A percentile compares a stretch with the other conserved stretches of the same genome.
phyloP scores from a whole-genome alignment of 2,113 vertebrate species.

The Ascaphus truei region DNA sequence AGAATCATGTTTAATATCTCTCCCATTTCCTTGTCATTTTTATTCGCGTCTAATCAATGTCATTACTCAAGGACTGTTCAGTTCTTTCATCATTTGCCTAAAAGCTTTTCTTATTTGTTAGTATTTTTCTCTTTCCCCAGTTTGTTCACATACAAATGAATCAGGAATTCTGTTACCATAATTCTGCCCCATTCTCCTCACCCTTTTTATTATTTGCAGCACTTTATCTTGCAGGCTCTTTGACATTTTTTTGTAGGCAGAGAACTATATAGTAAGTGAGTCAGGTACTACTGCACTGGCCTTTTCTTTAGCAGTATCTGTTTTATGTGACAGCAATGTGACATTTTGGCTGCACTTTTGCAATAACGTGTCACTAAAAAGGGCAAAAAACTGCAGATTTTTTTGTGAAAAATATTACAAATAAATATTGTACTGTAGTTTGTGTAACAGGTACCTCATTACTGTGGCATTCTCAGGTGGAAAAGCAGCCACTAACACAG shows the following conservation, averaged over 20 bases:
- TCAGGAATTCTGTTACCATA: not conserved
- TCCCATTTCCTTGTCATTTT: slow-evolving; percentile 31
- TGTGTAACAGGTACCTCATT: too few species aligned
- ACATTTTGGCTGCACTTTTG: not conserved
- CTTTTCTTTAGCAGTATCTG: not conserved
- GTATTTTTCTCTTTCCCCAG: not conserved
- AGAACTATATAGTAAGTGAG: not conserved
- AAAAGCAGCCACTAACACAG: not conserved
- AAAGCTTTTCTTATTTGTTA: slow-evolving; percentile 31
- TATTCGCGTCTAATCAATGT: slow-evolving; percentile 18
- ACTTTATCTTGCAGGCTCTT: not conserved
- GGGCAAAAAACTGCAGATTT: not conserved
- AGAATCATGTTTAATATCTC: slow-evolving; percentile 35
- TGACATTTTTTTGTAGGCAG: not conserved
- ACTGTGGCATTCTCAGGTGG: not conserved
- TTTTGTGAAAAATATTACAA: not conserved
- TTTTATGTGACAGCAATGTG: not conserved
- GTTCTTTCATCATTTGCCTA: slow-evolving; percentile 27
- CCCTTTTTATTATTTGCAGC: not conserved
- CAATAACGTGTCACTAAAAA: not conserved
- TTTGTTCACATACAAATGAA: not conserved
- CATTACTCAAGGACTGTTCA: slow-evolving; percentile 21
- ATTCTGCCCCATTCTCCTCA: too few species aligned
- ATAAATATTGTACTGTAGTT: not conserved
- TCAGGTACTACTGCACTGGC: not conserved